Evolutionary conservation across 2,888 invertebrate genomes (phyloP).

Genomic region (Nudaria mundana): DNA sequence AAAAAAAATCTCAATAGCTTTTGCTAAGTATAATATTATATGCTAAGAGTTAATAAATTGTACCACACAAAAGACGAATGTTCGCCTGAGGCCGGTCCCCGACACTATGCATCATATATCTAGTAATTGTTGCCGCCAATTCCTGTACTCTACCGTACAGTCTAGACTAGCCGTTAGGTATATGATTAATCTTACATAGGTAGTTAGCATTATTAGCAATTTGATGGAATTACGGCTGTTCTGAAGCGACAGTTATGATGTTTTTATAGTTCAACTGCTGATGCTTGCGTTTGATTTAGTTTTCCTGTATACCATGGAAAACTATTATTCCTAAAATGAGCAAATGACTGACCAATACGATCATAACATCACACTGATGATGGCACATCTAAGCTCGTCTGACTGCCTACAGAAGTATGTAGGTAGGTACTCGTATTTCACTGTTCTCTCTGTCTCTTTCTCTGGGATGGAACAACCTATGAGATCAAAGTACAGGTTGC

Average conservation of each 20-base stretch:
- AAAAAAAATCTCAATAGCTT: too few species aligned
- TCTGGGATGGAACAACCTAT: too few species aligned
- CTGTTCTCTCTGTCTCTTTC: too few species aligned
- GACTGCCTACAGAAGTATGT: too few species aligned
- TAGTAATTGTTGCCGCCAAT: conserved; percentile 54
- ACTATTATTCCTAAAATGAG: too few species aligned
- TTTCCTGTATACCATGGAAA: too few species aligned
- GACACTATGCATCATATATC: conserved; percentile 52
- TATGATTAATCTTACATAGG: conserved; percentile 39
- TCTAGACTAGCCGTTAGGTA: conserved; percentile 32
- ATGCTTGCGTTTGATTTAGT: too few species aligned
- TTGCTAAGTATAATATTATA: not conserved
- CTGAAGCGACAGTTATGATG: not conserved
- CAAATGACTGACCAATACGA: too few species aligned
- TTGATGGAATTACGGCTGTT: conserved; percentile 22
- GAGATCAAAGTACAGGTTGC: too few species aligned
- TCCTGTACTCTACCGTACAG: conserved; percentile 28
- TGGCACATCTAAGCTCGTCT: too few species aligned
- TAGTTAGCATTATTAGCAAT: conserved; percentile 28
- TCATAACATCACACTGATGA: too few species aligned
- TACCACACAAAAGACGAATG: conserved; percentile 34
- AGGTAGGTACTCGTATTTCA: too few species aligned
- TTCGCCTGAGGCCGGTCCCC: conserved; percentile 40
- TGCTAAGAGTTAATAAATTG: not conserved
- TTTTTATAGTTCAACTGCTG: not conserved